Conservation (phyloP, 1,140 invertebrate genomes). For the Drosophila erecta region DNA sequence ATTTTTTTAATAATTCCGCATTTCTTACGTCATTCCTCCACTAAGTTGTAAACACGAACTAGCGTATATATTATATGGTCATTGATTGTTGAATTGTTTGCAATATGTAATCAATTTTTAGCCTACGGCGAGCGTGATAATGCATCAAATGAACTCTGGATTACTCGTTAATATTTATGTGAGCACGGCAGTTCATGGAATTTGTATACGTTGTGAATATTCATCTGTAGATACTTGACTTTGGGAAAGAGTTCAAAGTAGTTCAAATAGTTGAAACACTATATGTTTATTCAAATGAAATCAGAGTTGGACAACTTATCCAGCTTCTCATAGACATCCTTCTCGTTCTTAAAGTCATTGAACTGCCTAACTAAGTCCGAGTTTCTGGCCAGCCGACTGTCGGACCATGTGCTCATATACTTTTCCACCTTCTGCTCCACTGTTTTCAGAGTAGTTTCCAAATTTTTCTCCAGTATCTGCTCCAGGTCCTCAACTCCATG, state of each 20-base stretch:
- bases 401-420: constrained; percentile 20
- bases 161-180: constrained; percentile 15
- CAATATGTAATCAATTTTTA: constrained; percentile 53
- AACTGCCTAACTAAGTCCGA: constrained; percentile 19
- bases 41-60: constrained; percentile 10
- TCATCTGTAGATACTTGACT: no score
- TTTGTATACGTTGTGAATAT: no score
- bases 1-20: neutral
- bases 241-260: neutral
- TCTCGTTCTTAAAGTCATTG: constrained; percentile 16
- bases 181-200: neutral
- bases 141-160: constrained; percentile 15
- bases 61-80: constrained; percentile 15
- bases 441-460: neutral
- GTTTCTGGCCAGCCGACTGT: neutral
- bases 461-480: neutral
- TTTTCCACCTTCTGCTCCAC: constrained; percentile 10
- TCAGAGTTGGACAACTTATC: constrained; percentile 1
- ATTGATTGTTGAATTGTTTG: constrained; percentile 17
- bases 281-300: neutral
- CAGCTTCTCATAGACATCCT: constrained; percentile 22
- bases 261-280: neutral
- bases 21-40: constrained; percentile 6
- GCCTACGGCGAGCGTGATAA: constrained; percentile 45
- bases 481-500: constrained; percentile 35